Conservation (phyloP, 2,113 vertebrate genomes). For the Corythornis cristatus region DNA sequence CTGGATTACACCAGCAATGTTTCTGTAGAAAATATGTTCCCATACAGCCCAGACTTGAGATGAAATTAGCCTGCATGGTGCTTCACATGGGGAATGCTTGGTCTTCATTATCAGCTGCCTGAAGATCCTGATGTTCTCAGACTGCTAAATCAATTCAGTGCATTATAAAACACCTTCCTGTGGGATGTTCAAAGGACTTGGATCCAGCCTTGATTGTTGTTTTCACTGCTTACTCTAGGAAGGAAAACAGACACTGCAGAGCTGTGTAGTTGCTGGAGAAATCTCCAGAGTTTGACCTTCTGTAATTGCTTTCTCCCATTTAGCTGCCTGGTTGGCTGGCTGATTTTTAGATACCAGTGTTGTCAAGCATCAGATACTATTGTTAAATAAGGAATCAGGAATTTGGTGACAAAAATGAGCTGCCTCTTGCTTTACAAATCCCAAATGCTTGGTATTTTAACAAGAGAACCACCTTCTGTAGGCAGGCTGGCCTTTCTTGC, state of each 20-base stretch:
- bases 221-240: slow-evolving; percentile 2
- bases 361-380: not conserved
- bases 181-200: slow-evolving; percentile 7
- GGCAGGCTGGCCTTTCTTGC: not conserved
- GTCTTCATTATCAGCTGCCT: slow-evolving; percentile 19
- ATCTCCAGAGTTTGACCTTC: not conserved
- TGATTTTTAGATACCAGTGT: not conserved
- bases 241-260: not conserved
- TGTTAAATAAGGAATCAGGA: not conserved
- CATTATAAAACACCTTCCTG: slow-evolving; percentile 24
- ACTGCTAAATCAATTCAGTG: not conserved
- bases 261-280: not conserved
- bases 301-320: not conserved
- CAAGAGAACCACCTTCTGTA: not conserved
- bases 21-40: not conserved
- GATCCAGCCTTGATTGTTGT: not conserved
- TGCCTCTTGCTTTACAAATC: not conserved
- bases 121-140: slow-evolving; percentile 1
- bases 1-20: not conserved
- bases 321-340: not conserved
- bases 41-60: not conserved
- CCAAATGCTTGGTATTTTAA: not conserved
- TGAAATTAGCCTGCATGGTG: not conserved
- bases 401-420: not conserved
- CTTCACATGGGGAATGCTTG: not conserved